phyloP scores from a whole-genome alignment of 1,140 invertebrate species.

The Eumaeus atala region DNA sequence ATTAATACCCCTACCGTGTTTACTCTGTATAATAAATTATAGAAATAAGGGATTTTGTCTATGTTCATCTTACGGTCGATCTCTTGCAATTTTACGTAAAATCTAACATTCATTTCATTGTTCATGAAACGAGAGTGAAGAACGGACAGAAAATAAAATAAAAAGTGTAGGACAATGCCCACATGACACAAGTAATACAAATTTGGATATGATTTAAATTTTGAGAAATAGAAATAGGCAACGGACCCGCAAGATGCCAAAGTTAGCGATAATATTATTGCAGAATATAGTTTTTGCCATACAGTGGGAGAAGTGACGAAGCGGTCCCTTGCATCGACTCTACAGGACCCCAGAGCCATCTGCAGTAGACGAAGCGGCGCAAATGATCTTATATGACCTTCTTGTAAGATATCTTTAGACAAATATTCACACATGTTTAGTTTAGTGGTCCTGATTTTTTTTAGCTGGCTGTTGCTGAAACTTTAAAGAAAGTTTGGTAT shows the following conservation, averaged over 20 bases:
- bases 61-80: conserved; percentile 41
- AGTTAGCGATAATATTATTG: conserved; percentile 19
- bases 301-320: conserved; percentile 39
- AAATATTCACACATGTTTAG: conserved; percentile 30
- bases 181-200: neutral
- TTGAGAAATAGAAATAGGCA: neutral
- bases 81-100: conserved; percentile 42
- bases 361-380: conserved; percentile 27
- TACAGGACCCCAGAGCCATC: conserved; percentile 30
- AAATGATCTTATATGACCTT: conserved; percentile 33
- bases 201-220: neutral
- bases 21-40: conserved; percentile 19
- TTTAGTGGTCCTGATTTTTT: too few species aligned
- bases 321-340: conserved; percentile 35
- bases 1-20: conserved; percentile 24
- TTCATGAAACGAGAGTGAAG: conserved; percentile 40
- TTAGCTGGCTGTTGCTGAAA: too few species aligned
- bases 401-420: conserved; percentile 40
- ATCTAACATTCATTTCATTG: conserved; percentile 30
- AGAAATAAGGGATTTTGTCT: conserved; percentile 24
- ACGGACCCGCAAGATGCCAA: neutral
- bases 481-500: too few species aligned
- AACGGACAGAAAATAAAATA: conserved; percentile 26
- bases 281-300: conserved; percentile 37
- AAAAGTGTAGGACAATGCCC: conserved; percentile 14